Percentiles rank a stretch among this genome's conserved stretches.
phyloP scores from a whole-genome alignment of 1,140 invertebrate species.

The Saccostrea echinata region DNA sequence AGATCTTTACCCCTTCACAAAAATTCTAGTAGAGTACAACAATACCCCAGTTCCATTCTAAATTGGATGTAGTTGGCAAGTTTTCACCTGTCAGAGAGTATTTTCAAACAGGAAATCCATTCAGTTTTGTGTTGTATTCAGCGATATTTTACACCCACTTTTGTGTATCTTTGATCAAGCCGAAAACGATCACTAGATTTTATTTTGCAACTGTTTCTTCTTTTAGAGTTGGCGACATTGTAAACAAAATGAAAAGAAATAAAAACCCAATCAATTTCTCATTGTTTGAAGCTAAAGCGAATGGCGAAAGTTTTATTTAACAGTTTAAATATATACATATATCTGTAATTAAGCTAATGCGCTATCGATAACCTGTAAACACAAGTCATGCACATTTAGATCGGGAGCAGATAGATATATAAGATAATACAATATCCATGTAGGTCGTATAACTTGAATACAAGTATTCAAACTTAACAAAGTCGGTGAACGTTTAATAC shows the following conservation, averaged over 20 bases:
- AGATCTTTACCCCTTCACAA: background rate
- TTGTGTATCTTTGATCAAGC: slow-evolving; percentile 11
- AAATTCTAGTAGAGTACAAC: background rate
- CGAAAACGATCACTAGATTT: background rate
- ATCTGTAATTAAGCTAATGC: background rate
- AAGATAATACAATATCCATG: slow-evolving; percentile 4
- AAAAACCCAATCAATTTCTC: background rate
- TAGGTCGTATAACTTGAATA: slow-evolving; percentile 23
- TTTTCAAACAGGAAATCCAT: background rate
- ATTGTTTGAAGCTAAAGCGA: slow-evolving; percentile 5
- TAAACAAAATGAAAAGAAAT: slow-evolving; percentile 4
- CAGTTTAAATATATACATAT: background rate
- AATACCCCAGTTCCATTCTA: background rate
- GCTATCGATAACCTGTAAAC: background rate
- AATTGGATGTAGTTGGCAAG: background rate
- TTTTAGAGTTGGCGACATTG: background rate
- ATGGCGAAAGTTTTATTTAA: background rate
- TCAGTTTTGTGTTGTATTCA: background rate
- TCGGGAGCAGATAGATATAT: background rate
- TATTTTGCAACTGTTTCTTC: background rate
- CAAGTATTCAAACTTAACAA: slow-evolving; percentile 20
- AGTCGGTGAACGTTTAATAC: slow-evolving; percentile 17
- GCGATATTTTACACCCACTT: background rate
- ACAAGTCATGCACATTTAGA: slow-evolving; percentile 17
- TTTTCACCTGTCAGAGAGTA: background rate